phyloP scores from a whole-genome alignment of 1,140 invertebrate species.

The Daktulosphaira vitifoliae region DNA sequence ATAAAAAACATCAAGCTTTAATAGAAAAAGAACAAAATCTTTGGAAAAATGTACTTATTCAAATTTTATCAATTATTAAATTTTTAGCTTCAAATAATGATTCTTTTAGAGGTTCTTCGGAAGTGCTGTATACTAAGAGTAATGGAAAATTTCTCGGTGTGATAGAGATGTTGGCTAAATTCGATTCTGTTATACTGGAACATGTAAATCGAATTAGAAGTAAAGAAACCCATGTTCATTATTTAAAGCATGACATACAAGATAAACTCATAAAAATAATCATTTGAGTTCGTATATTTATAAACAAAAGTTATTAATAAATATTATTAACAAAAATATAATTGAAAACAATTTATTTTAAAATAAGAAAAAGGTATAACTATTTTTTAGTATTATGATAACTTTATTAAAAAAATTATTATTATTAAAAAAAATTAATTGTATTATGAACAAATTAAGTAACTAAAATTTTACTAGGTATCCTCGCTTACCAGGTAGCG shows the following conservation, averaged over 20 bases:
- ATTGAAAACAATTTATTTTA: too few relatives aligned
- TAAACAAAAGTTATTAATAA: too few relatives aligned
- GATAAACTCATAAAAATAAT: background rate
- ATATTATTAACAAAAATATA: too few relatives aligned
- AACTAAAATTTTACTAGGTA: too few relatives aligned
- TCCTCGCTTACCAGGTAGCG: too few relatives aligned
- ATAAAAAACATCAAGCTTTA: too few relatives aligned
- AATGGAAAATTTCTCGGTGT: slow-evolving; percentile 1
- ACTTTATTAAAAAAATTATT: too few relatives aligned
- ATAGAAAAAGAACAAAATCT: background rate
- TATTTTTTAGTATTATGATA: too few relatives aligned
- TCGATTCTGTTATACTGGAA: background rate
- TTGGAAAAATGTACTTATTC: background rate
- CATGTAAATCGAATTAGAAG: background rate
- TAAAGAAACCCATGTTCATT: background rate
- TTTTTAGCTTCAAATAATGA: background rate
- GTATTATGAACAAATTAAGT: too few relatives aligned
- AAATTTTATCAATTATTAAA: background rate
- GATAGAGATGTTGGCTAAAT: background rate
- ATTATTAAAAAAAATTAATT: too few relatives aligned
- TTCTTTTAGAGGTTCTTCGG: background rate
- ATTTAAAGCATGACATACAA: background rate
- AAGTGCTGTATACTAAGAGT: slow-evolving; percentile 1
- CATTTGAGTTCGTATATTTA: too few relatives aligned
- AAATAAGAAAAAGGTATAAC: too few relatives aligned